Conservation (phyloP, 2,113 vertebrate species). For the Phrynocephalus versicolor region DNA sequence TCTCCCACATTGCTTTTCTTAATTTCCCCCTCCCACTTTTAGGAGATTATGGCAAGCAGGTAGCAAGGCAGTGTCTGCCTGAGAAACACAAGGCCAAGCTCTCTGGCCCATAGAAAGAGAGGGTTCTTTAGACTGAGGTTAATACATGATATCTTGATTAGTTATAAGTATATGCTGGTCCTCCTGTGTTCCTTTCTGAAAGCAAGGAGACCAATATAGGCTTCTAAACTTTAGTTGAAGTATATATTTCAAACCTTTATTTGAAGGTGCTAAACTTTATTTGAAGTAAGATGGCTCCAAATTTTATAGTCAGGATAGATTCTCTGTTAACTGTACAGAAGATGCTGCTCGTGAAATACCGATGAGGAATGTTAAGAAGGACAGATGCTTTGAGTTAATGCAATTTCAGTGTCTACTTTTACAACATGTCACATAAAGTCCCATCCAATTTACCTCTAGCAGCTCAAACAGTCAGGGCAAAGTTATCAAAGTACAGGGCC, state of each 20-base stretch:
- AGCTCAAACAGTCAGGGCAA: constrained; percentile 21
- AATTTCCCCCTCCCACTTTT: not conserved
- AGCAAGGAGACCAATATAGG: constrained; percentile 21
- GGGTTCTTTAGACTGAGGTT: not conserved
- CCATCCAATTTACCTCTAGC: constrained; percentile 19
- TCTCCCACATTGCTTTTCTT: not conserved
- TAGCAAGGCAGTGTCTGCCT: not conserved
- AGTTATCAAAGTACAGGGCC: constrained; percentile 6
- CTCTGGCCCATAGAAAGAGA: not conserved
- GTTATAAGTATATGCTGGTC: not conserved
- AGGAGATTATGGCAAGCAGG: too few species aligned
- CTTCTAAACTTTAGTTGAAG: constrained; percentile 52
- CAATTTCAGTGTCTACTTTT: constrained; percentile 18
- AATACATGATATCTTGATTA: not conserved
- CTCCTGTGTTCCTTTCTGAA: constrained; percentile 26
- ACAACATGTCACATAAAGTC: constrained; percentile 32
- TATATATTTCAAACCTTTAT: too few species aligned
- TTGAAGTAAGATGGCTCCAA: constrained; percentile 52
- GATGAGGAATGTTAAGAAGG: constrained; percentile 47
- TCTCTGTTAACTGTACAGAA: constrained; percentile 47
- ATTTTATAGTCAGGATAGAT: constrained; percentile 53
- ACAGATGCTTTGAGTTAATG: constrained; percentile 32
- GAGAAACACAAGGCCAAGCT: not conserved
- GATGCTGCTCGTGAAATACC: constrained; percentile 49
- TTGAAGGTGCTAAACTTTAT: constrained; percentile 51